Base-by-base conservation (phyloP, 2,888 invertebrate species). In the Cyclophora punctaria region DNA sequence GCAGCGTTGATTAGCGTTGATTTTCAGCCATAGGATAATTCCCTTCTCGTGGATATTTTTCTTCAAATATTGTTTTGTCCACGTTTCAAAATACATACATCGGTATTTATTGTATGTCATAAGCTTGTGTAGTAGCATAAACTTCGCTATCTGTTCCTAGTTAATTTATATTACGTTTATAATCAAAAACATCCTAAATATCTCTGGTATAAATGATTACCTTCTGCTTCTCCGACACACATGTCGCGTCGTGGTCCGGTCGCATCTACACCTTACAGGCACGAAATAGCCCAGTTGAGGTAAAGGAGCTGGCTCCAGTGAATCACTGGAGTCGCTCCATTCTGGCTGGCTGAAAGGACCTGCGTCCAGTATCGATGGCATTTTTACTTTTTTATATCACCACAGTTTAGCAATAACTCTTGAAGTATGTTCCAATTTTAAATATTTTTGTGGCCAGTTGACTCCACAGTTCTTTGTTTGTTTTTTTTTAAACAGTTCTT, bases 231-330 rank as follows among this genome's bases (percentile, higher is more conserved):
- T 86, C 85, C 85, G 73, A 76, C 84, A 87, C 79, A 79, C 74
- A 57, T 86, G 84, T 43, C 74, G 74, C 64, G 81, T 75, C 66
- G 80, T 71, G 64, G 72, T 67, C 68, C 83, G 68, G 41, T 83
- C 83, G 57, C 83, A 86, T 41, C 78, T 74, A 67, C 86, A 91
- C 52, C 86, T 78, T 56, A 90, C 86, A 4, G 91, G 91, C 59
- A 91, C 90, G 67, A 91, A 91, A 67, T 91, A 91, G 1, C 91
- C 91, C 60, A 91, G 73, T 65, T 91, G 91, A 5, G 91, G 90
- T 48, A 88, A 51, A 2, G 86, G 85, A 2, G 78, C 72, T 3
- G 84, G 83, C 47, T 80, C 82, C 42, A 73, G 64, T 3, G 84
- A 84, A 44, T 85, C 88, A 48, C 83, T 84, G 46, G 86, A 87